Conservation (phyloP, 2,888 invertebrate genomes). For the Apamea monoglypha region DNA sequence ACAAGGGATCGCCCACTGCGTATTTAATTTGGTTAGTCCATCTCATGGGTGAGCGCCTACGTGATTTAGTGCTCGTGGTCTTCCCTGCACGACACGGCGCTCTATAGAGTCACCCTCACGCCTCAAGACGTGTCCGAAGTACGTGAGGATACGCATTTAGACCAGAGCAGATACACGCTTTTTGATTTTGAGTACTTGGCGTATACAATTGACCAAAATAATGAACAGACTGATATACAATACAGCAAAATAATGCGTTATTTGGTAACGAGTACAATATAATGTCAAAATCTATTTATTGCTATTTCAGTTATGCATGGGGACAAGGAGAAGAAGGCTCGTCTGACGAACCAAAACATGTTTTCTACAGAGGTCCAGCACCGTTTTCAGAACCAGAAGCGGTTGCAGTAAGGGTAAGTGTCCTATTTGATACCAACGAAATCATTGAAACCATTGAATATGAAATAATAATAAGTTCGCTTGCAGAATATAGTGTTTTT, state of each 20-base stretch:
- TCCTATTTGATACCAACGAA: not conserved
- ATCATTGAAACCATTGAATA: not conserved
- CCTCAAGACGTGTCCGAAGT: no score
- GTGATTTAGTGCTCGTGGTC: no score
- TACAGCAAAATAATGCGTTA: not conserved
- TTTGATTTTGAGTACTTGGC: no score
- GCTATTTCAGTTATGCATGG: conserved; percentile 92
- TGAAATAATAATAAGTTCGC: not conserved
- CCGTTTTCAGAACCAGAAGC: conserved; percentile 97
- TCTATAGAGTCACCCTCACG: no score
- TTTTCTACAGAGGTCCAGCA: conserved; percentile 94
- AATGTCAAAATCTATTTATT: not conserved
- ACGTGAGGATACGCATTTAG: no score
- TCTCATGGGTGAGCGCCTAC: no score
- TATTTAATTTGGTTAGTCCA: no score
- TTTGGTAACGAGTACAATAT: no score
- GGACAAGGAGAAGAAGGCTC: conserved; percentile 93
- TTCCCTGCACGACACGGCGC: no score
- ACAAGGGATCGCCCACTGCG: no score
- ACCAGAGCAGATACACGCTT: no score
- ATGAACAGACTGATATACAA: not conserved
- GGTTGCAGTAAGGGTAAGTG: conserved; percentile 89
- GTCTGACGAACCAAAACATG: conserved; percentile 94
- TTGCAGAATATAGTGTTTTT: not conserved
- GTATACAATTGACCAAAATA: no score